Percentiles rank a stretch among this genome's conserved stretches.
Conservation (phyloP, 2,797 vertebrate genomes). For the Miichthys miiuy region DNA sequence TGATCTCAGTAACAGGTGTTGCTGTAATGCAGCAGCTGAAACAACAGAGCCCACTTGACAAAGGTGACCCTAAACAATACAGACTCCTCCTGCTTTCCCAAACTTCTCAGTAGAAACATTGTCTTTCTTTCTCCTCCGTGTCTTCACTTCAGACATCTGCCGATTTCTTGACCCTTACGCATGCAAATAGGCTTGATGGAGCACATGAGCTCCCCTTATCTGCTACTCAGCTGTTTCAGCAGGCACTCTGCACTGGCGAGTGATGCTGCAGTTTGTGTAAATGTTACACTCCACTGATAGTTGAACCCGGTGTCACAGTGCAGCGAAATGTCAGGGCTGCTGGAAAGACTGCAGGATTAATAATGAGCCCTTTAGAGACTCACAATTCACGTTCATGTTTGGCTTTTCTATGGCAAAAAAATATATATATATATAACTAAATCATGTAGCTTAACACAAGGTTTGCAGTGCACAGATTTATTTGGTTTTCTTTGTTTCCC, state of each 20-base stretch:
- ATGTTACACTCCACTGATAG: conserved; percentile 45
- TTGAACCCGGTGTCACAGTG: conserved; percentile 36
- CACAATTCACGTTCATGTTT: not conserved
- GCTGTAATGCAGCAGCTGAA: conserved; percentile 58
- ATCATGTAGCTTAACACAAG: conserved; percentile 11
- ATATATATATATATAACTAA: not conserved
- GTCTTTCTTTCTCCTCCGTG: conserved; percentile 73
- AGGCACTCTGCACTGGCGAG: conserved; percentile 29
- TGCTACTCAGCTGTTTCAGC: conserved; percentile 50
- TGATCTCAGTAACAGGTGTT: conserved; percentile 65
- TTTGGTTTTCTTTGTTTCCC: conserved; percentile 21
- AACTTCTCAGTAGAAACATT: conserved; percentile 67
- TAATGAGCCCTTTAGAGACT: conserved; percentile 14
- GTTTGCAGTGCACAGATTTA: conserved; percentile 9
- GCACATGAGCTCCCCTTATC: conserved; percentile 33
- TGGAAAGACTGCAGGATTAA: conserved; percentile 21
- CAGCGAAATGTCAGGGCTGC: conserved; percentile 30
- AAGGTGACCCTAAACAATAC: conserved; percentile 71
- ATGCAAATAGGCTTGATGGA: conserved; percentile 79
- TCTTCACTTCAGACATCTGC: conserved; percentile 86
- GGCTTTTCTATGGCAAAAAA: not conserved
- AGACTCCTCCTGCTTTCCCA: conserved; percentile 24
- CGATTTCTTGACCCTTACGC: conserved; percentile 78
- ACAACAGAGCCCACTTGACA: conserved; percentile 60
- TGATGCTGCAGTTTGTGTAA: conserved; percentile 68